Conservation (phyloP, 1,140 invertebrate species). For the Pachyrhynchus sulphureomaculatus region DNA sequence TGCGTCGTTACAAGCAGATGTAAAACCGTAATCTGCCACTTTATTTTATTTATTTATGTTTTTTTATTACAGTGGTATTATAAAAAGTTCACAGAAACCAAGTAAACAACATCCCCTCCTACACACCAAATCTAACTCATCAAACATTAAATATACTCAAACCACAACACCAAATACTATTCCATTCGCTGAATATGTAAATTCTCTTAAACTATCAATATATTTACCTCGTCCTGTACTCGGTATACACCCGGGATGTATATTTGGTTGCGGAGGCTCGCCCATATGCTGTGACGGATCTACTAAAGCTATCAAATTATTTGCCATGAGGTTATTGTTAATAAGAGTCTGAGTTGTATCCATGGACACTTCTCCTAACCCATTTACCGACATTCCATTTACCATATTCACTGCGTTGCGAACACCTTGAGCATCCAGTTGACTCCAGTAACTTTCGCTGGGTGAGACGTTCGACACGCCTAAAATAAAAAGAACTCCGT, state of each 20-base stretch:
- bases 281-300: constrained; percentile 44
- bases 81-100: background rate
- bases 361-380: constrained; percentile 72
- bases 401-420: constrained; percentile 74
- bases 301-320: constrained; percentile 51
- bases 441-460: constrained; percentile 88
- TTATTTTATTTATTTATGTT: too few species aligned
- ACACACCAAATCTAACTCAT: background rate
- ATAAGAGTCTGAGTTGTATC: constrained; percentile 60
- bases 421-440: constrained; percentile 74
- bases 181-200: too few species aligned
- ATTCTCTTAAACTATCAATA: background rate
- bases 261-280: constrained; percentile 60
- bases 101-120: background rate
- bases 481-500: constrained; percentile 6
- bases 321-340: constrained; percentile 57
- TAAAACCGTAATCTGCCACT: too few species aligned
- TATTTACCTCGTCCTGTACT: constrained; percentile 57
- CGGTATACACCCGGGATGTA: constrained; percentile 64
- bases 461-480: constrained; percentile 87
- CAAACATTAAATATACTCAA: background rate
- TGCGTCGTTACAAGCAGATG: too few species aligned
- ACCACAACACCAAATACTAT: background rate
- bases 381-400: constrained; percentile 78
- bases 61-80: too few species aligned